Evolutionary conservation across 2,113 vertebrate species (phyloP), one percentile per base, ranked within the genome.

Genomic region (Vimba vimba): DNA sequence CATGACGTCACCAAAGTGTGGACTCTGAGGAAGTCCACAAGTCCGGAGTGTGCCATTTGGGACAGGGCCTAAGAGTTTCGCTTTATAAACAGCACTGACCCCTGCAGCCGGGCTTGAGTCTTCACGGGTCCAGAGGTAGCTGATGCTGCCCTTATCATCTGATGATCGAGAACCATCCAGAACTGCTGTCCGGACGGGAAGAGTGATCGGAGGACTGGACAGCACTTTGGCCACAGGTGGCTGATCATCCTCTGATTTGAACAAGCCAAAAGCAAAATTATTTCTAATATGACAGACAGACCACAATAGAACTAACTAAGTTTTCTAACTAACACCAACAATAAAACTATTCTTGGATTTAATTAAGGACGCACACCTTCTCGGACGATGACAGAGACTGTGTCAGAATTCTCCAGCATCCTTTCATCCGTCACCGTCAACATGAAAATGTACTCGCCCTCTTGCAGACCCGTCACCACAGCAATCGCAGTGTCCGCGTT

Each of bases 91-190:
- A 59, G 23, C 8, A 57, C 97, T 96, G 86, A 99, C 98, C 94
- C 98, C 98, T 76, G 98, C 97, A 0, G 98, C 97, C 66, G 98
- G 98, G 73, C 98, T 99, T 74, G 90, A 95, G 27, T 97, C 97
- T 0, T 98, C 97, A 74, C 98, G 93, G 7, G 94, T 97, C 98
- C 98, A 99, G 87, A 97, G 76, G 92, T 96, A 99, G 92, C 92
- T 95, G 90, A 96, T 89, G 36, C 96, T 96, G 1, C 96, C 97
- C 82, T 99, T 98, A 89, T 99, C 98, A 36, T 99, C 98, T 0
- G 94, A 95, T 79, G 98, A 99, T 80, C 92, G 97, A 0, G 98
- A 97, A 33, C 98, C 98, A 47, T 99, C 98, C 68, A 99, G 50
- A 59, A 93, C 92, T 0, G 96, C 96, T 0, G 97, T 98, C 68